Base-by-base conservation (phyloP, 2,888 invertebrate genomes). In the Plagodis pulveraria region DNA sequence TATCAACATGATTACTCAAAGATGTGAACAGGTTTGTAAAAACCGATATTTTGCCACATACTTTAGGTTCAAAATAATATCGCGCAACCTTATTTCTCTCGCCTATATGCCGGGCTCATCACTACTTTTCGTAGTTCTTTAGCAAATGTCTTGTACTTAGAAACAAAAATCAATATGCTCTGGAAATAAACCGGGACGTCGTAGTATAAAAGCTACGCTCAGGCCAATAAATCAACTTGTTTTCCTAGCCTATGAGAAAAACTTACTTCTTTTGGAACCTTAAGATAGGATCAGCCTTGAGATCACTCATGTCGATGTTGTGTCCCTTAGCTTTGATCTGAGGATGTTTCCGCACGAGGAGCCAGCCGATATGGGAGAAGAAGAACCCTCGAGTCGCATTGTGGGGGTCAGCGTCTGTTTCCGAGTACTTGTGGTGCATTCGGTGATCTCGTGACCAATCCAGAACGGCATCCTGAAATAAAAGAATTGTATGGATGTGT, bases 351-450 rank as follows among this genome's bases (percentile, higher is more conserved):
- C 95, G 95, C 80, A 96, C 96, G 59, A 99, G 84, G 62, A 99
- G 91, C 99, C 99, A 99, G 58, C 99, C 99, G 57, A 99, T 93
- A 85, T 99, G 99, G 0, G 98, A 95, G 89, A 99, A 99, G 94
- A 99, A 99, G 93, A 99, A 98, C 5, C 99, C 99, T 48, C 98
- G 93, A 0, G 94, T 96, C 0, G 98, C 97, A 83, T 98, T 98
- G 84, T 98, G 98, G 0, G 98, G 98, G 87, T 98, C 98, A 2
- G 98, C 98, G 81, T 98, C 96, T 0, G 98, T 98, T 82, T 98
- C 98, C 22, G 96, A 97, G 93, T 96, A 98, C 83, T 98, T 98
- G 93, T 98, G 98, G 84, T 98, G 97, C 78, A 97, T 96, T 70
- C 97, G 93, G 89, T 96, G 96, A 78, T 96, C 96, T 58, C 96